Conservation (phyloP, 2,797 vertebrate species). For the Sarcophilus harrisii region DNA sequence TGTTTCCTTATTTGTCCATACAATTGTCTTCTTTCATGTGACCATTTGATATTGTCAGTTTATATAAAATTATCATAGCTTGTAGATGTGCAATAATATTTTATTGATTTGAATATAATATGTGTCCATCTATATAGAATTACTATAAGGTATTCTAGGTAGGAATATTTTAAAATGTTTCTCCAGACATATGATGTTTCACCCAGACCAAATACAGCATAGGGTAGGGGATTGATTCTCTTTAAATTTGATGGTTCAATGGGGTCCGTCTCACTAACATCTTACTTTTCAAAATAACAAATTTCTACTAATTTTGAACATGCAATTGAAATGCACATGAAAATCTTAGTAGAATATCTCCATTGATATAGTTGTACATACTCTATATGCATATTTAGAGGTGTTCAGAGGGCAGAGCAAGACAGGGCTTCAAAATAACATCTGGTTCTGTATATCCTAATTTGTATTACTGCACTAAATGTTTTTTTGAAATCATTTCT, state of each 20-base stretch:
- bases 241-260: neutral
- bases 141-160: neutral
- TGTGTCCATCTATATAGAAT: neutral
- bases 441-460: constrained; percentile 48
- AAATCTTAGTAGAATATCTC: constrained; percentile 6
- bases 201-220: neutral
- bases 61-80: neutral
- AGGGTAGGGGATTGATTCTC: neutral
- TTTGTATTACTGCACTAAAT: constrained; percentile 16
- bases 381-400: constrained; percentile 10
- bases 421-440: constrained; percentile 54
- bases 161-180: neutral
- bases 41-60: neutral
- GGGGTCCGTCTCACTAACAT: neutral
- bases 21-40: neutral
- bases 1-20: neutral
- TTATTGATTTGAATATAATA: neutral
- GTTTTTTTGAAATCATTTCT: constrained; percentile 63
- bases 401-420: no score
- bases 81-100: neutral
- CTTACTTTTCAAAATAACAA: neutral
- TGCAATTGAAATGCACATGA: constrained; percentile 30
- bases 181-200: neutral
- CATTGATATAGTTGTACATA: neutral
- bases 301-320: neutral